These are phyloP conservation scores for Tuberolachnus salignus DNA, from an alignment of 2,888 invertebrate species.

Conservation along the genomic window DNA sequence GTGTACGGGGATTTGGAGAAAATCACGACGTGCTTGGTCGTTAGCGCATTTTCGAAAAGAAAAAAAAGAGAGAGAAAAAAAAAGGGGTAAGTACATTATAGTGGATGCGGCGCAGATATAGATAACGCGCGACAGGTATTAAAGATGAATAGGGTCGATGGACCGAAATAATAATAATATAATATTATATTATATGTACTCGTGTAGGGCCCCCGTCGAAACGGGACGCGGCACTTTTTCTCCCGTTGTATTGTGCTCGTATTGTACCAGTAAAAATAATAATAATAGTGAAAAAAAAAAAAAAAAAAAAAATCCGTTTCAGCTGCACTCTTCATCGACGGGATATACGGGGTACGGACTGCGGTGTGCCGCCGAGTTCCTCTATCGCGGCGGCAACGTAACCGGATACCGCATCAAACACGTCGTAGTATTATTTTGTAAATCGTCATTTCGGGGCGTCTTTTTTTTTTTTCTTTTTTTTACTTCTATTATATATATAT, in stretches of 20 bases:
- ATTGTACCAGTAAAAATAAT: too few relatives aligned
- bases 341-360: too few relatives aligned
- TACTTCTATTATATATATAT: neutral
- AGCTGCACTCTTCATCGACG: constrained; percentile 30
- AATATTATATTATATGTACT: too few relatives aligned
- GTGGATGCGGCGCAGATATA: neutral
- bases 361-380: too few relatives aligned
- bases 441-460: constrained; percentile 26
- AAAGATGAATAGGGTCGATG: constrained; percentile 54
- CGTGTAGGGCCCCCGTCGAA: too few relatives aligned
- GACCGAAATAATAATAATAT: constrained; percentile 41
- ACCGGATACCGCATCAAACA: constrained; percentile 39
- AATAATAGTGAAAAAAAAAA: too few relatives aligned
- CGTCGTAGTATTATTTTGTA: constrained; percentile 1
- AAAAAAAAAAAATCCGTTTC: constrained; percentile 47
- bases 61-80: too few relatives aligned
- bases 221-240: constrained; percentile 27
- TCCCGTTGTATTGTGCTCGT: constrained; percentile 4
- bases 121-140: constrained; percentile 40
- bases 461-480: neutral
- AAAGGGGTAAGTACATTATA: constrained; percentile 10
- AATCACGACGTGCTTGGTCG: constrained; percentile 26
- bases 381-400: neutral
- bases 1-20: constrained; percentile 13
- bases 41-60: constrained; percentile 35